Evolutionary conservation across 2,797 vertebrate species (phyloP).

Genomic region (Phataginus tricuspis): DNA sequence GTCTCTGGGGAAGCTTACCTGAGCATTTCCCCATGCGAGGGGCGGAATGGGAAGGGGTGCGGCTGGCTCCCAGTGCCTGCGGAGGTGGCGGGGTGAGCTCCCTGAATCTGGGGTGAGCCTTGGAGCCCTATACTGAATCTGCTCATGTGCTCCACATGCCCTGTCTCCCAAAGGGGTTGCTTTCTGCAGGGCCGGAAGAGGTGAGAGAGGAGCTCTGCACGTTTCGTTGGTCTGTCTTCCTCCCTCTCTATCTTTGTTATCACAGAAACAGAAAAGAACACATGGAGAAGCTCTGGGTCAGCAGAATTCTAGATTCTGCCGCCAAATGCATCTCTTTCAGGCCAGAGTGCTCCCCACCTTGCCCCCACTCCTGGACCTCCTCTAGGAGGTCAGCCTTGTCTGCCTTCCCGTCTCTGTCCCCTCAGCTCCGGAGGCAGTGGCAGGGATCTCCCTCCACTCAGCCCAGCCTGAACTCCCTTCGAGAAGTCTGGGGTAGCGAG

Average conservation of each 20-base stretch:
- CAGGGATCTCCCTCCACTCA: no score
- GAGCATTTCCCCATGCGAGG: constrained; percentile 63
- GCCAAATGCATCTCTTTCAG: neutral
- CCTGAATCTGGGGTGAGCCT: neutral
- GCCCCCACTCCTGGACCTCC: accelerated
- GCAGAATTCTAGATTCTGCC: neutral
- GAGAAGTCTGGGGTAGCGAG: neutral
- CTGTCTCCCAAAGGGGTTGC: neutral
- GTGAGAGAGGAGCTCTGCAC: constrained; percentile 4
- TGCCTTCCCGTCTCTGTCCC: neutral
- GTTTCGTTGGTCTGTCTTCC: neutral
- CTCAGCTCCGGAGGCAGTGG: neutral
- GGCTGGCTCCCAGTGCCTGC: constrained; percentile 34
- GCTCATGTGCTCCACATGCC: accelerated
- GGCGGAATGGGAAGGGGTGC: neutral
- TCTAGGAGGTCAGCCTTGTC: neutral
- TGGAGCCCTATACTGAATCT: neutral
- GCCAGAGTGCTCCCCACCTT: neutral
- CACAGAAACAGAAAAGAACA: constrained; percentile 18
- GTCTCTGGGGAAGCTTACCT: constrained; percentile 75
- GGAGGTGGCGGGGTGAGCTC: constrained; percentile 3
- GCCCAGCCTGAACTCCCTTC: neutral
- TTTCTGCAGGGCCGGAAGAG: neutral
- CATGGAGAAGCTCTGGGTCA: neutral
- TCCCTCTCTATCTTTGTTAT: constrained; percentile 23